Conservation (phyloP, 2,888 invertebrate species). For the Agrochola lota region DNA sequence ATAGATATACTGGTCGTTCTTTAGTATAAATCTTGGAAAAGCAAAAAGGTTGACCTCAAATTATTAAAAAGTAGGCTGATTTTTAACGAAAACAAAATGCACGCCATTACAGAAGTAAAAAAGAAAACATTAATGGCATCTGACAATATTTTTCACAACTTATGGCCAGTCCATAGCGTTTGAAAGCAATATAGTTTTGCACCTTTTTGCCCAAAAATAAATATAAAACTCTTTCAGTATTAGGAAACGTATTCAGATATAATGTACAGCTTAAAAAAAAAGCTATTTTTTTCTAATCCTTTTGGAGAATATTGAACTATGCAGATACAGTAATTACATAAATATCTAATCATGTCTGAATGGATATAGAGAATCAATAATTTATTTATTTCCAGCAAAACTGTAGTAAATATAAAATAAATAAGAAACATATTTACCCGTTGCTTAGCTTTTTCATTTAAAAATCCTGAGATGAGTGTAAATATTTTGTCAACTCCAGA, state of each 20-base stretch:
- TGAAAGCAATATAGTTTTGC: neutral
- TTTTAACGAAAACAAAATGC: neutral
- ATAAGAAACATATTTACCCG: conserved; percentile 82
- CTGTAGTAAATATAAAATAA: neutral
- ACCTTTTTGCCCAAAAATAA: neutral
- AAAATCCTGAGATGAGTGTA: conserved; percentile 88
- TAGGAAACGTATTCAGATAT: neutral
- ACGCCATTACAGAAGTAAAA: neutral
- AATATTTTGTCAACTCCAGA: conserved; percentile 90
- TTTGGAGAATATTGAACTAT: neutral
- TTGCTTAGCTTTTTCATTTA: conserved; percentile 90
- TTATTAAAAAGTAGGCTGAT: neutral
- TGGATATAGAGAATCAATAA: neutral
- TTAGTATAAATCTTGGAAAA: neutral
- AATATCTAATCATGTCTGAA: neutral
- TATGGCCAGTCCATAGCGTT: neutral
- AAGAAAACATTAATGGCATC: conserved; percentile 8
- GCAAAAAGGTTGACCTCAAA: neutral
- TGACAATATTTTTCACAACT: neutral
- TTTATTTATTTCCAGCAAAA: neutral
- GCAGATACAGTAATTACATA: neutral
- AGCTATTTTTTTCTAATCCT: neutral
- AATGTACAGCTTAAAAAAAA: too few relatives aligned
- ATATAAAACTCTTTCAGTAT: neutral
- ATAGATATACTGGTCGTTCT: neutral